Evolutionary conservation across 1,140 invertebrate species (phyloP).

Genomic region (Archegozetes longisetosus): DNA sequence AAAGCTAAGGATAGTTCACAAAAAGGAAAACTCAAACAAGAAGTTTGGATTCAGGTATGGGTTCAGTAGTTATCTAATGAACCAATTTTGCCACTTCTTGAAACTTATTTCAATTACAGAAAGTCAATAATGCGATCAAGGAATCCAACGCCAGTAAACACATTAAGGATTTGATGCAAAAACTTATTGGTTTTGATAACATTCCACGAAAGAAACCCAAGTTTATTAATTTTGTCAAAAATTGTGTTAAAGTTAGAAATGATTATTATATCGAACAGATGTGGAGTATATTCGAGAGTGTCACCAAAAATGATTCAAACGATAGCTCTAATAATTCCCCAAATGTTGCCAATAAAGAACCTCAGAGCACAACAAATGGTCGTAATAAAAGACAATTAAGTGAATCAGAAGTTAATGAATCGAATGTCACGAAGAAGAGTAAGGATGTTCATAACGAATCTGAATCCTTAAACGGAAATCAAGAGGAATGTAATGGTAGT

Average conservation of each 20-base stretch:
- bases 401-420: background rate
- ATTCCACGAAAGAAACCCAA: conserved; percentile 80
- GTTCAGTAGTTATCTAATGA: background rate
- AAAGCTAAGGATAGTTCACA: conserved; percentile 50
- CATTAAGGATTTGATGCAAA: conserved; percentile 46
- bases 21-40: conserved; percentile 78
- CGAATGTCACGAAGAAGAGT: background rate
- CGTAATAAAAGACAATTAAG: background rate
- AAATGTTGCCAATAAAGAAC: background rate
- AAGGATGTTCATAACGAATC: no score
- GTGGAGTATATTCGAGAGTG: conserved; percentile 24
- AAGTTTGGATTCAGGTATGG: conserved; percentile 61
- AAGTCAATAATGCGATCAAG: conserved; percentile 34
- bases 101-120: conserved; percentile 44
- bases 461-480: no score
- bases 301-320: background rate
- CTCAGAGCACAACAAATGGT: background rate
- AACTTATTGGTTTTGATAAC: conserved; percentile 57
- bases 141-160: conserved; percentile 34
- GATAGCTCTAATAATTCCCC: background rate
- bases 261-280: conserved; percentile 22
- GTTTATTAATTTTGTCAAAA: conserved; percentile 44
- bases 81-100: conserved; percentile 17
- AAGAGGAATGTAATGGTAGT: conserved; percentile 1
- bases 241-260: conserved; percentile 26